Evolutionary conservation across 1,140 invertebrate genomes (phyloP).

Genomic region (Hetaerina americana): DNA sequence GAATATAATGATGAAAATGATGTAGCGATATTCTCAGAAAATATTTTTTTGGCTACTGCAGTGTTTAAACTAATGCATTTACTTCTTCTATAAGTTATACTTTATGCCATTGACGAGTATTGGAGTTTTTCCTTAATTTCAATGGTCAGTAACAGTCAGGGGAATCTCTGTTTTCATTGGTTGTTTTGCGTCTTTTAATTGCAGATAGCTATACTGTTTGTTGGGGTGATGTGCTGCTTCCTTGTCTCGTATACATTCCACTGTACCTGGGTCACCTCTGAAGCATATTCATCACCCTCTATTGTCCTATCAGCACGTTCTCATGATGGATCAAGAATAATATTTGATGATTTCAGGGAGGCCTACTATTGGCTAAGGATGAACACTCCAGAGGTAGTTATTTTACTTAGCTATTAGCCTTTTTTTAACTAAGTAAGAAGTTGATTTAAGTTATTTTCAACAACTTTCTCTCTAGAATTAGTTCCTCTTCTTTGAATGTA

Average conservation of each 20-base stretch:
- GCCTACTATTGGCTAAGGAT: conserved; percentile 96
- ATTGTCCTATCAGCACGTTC: conserved; percentile 92
- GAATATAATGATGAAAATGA: too few species aligned
- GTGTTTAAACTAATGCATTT: too few species aligned
- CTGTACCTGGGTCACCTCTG: conserved; percentile 98
- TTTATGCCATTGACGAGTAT: too few species aligned
- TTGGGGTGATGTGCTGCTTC: conserved; percentile 69
- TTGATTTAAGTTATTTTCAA: neutral
- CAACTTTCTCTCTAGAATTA: neutral
- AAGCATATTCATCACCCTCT: conserved; percentile 94
- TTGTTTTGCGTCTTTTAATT: conserved; percentile 13
- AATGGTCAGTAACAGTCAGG: too few species aligned
- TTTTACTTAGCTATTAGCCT: too few species aligned
- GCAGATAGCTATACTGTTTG: conserved; percentile 73
- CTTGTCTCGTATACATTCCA: conserved; percentile 89
- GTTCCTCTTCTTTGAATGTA: neutral
- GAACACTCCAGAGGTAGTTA: conserved; percentile 75
- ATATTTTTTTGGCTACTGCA: too few species aligned
- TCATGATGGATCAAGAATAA: conserved; percentile 87
- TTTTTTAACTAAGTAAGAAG: neutral
- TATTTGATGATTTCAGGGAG: conserved; percentile 96
- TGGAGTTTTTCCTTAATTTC: too few species aligned
- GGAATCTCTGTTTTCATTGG: too few species aligned
- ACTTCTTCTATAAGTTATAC: too few species aligned
- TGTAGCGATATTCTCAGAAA: too few species aligned